phyloP scores from a whole-genome alignment of 2,888 invertebrate species.

The Mellilla xanthometata region DNA sequence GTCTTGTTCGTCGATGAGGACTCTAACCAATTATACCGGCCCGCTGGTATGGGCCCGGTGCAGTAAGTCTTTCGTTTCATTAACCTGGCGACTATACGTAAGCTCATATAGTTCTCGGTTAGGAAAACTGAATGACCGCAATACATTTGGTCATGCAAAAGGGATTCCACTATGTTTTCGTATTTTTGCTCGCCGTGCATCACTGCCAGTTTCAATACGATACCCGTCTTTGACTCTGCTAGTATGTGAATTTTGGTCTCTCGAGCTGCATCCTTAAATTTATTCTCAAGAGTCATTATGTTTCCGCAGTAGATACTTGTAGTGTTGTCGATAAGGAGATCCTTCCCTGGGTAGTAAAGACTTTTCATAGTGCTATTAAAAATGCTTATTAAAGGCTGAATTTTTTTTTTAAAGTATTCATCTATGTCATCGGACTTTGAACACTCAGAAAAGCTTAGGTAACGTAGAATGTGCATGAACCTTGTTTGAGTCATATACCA shows the following conservation, averaged over 20 bases:
- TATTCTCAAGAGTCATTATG: background rate
- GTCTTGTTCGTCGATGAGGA: no score
- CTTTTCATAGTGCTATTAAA: conserved; percentile 7
- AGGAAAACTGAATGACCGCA: conserved; percentile 11
- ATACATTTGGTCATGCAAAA: conserved; percentile 5
- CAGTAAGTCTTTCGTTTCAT: conserved; percentile 1
- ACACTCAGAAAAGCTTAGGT: conserved; percentile 5
- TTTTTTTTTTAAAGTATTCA: no score
- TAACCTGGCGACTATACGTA: background rate
- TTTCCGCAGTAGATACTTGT: background rate
- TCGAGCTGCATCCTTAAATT: no score
- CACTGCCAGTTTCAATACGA: no score
- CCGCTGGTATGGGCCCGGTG: conserved; percentile 4
- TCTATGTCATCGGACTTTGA: background rate
- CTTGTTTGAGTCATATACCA: conserved; percentile 7
- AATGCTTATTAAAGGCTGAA: conserved; percentile 9
- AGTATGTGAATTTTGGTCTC: no score
- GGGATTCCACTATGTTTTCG: background rate
- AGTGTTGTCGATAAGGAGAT: background rate
- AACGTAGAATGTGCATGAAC: conserved; percentile 5
- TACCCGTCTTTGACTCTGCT: no score
- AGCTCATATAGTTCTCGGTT: background rate
- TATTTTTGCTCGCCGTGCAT: no score
- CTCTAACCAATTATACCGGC: background rate
- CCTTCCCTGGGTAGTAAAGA: background rate